These are phyloP conservation scores for Bruchidius siliquastri DNA, from an alignment of 2,888 invertebrate genomes.

Conservation along the genomic window DNA sequence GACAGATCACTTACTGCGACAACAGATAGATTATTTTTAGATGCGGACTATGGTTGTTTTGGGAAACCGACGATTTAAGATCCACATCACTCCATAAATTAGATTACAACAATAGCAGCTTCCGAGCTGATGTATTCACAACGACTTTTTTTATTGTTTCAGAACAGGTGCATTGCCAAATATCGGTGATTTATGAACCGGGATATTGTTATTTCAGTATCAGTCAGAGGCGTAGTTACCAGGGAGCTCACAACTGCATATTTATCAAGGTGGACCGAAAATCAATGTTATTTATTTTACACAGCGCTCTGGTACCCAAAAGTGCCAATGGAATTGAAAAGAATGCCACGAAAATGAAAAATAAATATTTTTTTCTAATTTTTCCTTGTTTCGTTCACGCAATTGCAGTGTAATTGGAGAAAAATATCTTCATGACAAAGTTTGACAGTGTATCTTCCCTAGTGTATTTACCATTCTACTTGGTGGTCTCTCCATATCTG, in stretches of 20 bases:
- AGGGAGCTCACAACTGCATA: neutral
- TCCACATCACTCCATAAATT: neutral
- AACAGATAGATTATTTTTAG: neutral
- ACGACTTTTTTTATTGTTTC: neutral
- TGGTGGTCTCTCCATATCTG: no score
- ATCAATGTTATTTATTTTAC: no score
- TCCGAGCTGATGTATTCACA: neutral
- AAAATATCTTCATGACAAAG: no score
- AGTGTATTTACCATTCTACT: no score
- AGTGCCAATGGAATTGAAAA: no score
- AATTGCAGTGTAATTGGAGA: no score
- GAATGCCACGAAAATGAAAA: no score
- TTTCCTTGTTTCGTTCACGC: no score
- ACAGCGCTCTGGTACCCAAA: no score
- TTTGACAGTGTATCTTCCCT: no score
- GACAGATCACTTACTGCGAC: neutral
- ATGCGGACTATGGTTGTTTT: neutral
- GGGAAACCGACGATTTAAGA: neutral
- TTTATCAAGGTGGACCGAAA: neutral
- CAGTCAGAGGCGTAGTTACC: neutral
- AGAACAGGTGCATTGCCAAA: neutral
- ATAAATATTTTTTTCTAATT: no score
- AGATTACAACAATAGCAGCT: neutral
- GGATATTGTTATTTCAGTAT: neutral
- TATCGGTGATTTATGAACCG: neutral